Evolutionary conservation across 2,888 invertebrate genomes (phyloP).

Genomic region (Venustoraphidia nigricollis): DNA sequence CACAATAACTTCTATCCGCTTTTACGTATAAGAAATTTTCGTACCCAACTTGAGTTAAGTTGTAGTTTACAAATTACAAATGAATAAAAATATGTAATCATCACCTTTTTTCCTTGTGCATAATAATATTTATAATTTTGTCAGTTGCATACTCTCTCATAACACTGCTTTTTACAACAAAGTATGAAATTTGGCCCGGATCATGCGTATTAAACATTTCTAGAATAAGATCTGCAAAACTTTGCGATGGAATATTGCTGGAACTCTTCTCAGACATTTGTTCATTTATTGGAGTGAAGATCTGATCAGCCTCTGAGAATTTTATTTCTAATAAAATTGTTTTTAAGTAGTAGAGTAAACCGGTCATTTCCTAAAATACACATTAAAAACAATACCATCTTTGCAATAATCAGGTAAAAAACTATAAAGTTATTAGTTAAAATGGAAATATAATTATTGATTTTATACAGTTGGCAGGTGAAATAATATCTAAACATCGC

Average conservation of each 20-base stretch:
- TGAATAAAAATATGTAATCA: slow-evolving; percentile 6
- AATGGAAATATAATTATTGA: not conserved
- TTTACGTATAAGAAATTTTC: no score
- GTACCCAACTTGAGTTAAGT: no score
- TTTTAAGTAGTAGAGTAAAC: slow-evolving; percentile 25
- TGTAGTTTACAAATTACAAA: not conserved
- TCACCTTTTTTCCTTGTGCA: slow-evolving; percentile 19
- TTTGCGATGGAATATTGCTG: not conserved
- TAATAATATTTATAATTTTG: slow-evolving; percentile 32
- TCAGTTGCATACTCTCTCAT: slow-evolving; percentile 38
- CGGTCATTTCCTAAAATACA: slow-evolving; percentile 21
- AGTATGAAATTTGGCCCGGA: slow-evolving; percentile 29
- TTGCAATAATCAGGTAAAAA: not conserved
- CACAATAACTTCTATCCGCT: no score
- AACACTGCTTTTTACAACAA: slow-evolving; percentile 34
- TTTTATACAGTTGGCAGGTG: no score
- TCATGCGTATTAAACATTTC: slow-evolving; percentile 26
- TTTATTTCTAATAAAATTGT: slow-evolving; percentile 26
- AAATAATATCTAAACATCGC: no score
- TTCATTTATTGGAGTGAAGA: slow-evolving; percentile 19
- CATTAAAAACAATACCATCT: slow-evolving; percentile 1
- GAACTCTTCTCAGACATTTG: not conserved
- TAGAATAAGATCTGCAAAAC: slow-evolving; percentile 25
- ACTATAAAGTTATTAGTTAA: slow-evolving; percentile 1
- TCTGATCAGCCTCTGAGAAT: slow-evolving; percentile 28